Percentiles rank a stretch among this genome's conserved stretches.
These are phyloP conservation scores for Laticauda colubrina DNA, from an alignment of 2,113 vertebrate genomes.

Conservation along the genomic window DNA sequence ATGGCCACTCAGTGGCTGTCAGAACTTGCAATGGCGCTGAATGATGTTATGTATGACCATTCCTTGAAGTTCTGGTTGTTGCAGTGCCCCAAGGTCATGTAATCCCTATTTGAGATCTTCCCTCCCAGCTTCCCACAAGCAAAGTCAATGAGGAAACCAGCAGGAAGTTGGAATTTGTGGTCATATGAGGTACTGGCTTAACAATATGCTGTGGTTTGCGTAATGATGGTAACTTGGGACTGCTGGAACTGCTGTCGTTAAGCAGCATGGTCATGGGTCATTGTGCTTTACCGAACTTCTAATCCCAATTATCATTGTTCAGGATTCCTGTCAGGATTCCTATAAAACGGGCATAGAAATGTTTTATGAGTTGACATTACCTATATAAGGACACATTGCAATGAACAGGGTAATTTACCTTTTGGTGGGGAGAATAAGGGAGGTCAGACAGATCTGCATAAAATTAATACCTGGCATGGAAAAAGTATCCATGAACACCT, in stretches of 20 bases:
- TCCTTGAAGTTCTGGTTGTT: background rate
- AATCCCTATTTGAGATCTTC: background rate
- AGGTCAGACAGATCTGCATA: background rate
- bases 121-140: background rate
- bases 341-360: too few relatives aligned
- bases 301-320: background rate
- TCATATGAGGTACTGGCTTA: background rate
- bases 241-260: background rate
- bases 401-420: background rate
- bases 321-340: background rate
- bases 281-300: background rate
- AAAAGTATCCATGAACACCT: background rate
- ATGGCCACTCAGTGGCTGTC: background rate
- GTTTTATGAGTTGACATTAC: background rate
- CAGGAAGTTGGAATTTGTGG: background rate
- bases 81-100: background rate
- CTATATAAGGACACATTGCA: background rate
- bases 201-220: background rate
- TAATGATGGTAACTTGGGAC: background rate
- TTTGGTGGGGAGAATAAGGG: background rate
- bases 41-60: background rate
- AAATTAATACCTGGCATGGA: background rate
- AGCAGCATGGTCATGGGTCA: background rate
- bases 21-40: background rate
- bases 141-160: background rate